Evolutionary conservation across 1,140 invertebrate genomes (phyloP), one percentile per base, ranked within the genome.

Genomic region (Theocolax elegans): DNA sequence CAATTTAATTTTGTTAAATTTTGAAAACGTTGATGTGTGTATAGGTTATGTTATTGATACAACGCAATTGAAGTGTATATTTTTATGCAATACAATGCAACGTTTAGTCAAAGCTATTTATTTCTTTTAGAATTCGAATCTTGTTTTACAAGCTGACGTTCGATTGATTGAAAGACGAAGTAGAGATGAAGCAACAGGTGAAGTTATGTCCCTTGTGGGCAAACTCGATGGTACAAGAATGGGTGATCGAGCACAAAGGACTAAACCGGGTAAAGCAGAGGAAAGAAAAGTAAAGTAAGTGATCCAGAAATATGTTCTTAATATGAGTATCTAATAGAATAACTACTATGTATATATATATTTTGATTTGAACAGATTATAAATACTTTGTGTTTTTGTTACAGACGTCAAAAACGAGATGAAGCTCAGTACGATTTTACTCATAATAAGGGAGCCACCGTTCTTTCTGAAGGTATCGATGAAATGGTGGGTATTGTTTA

Each of bases 61-160:
- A 54, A 54, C 3, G 12, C 3, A 23, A 21, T 56, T 63, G 54
- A 44, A 54, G 35, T n/a, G 19, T 69, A 17, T 42, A 25, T 54
- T 48, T 7, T 10, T 8, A 7, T n/a, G 7, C 15, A 44, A 25
- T 27, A 27, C 25, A n/a, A 58, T 31, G 38, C 8, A 60, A 17
- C 23, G 9, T 7, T 21, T 25, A 42, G 8, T 13, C 9, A 42
- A 6, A 17, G 23, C 15, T 62, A 3, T 23, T 48, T 48, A 12
- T 27, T 67, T 35, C 49, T 89, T 90, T 68, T 86, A 98, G 96
- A 99, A 99, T 85, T 99, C 98, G 0, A 99, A 99, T 91, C 92
- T 99, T 86, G 98, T 99, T 64, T 88, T 99, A 75, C 97, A 99
- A 97, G 97, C 97, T 77, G 98, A 99, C 89, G 95, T 98, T 42